Evolutionary conservation across 2,888 invertebrate genomes (phyloP).

Genomic region (Hoplodrina ambigua): DNA sequence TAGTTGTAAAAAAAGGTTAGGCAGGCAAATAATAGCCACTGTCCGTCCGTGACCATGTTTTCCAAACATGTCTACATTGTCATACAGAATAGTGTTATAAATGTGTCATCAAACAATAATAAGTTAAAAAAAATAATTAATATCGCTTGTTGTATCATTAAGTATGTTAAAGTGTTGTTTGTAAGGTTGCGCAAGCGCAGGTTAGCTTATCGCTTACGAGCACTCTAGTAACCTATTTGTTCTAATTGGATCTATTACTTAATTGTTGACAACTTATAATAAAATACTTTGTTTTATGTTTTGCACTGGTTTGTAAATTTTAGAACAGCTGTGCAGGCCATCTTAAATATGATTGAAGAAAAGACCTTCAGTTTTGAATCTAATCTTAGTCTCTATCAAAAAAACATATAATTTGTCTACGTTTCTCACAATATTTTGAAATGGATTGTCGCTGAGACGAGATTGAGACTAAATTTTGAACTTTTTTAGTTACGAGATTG

Average conservation of each 20-base stretch:
- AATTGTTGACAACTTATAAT: constrained; percentile 11
- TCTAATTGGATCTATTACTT: constrained; percentile 42
- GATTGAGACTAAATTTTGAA: too few species aligned
- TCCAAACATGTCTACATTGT: constrained; percentile 3
- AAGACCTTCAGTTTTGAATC: too few species aligned
- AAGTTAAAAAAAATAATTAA: constrained; percentile 19
- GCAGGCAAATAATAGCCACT: neutral
- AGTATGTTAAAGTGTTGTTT: constrained; percentile 44
- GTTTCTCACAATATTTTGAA: too few species aligned
- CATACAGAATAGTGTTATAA: constrained; percentile 5
- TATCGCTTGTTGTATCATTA: neutral
- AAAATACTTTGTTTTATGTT: neutral
- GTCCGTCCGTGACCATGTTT: constrained; percentile 10
- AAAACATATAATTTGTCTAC: too few species aligned
- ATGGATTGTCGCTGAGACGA: too few species aligned
- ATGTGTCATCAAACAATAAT: constrained; percentile 19
- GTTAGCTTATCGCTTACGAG: constrained; percentile 42
- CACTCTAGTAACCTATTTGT: constrained; percentile 55
- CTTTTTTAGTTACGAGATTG: too few species aligned
- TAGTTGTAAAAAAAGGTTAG: neutral
- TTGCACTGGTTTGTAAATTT: neutral
- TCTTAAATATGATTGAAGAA: too few species aligned
- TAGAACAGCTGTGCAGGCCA: too few species aligned
- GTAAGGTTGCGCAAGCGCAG: constrained; percentile 42
- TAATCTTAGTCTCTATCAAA: too few species aligned